A percentile compares a stretch with the other conserved stretches of the same genome.
These are phyloP conservation scores for Chesias legatella DNA, from an alignment of 2,888 invertebrate species.

Conservation along the genomic window DNA sequence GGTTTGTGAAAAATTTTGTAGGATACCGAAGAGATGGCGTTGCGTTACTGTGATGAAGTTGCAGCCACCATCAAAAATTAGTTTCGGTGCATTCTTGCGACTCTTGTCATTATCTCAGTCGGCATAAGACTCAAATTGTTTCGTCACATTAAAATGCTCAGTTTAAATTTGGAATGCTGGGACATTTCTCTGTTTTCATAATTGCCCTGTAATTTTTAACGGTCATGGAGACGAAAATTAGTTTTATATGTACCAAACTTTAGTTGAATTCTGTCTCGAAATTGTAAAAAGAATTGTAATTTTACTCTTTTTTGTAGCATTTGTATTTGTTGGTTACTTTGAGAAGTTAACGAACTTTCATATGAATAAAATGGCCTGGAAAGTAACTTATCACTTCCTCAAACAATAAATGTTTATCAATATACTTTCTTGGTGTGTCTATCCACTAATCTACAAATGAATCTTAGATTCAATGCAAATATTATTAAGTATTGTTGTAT, in stretches of 20 bases:
- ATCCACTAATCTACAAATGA: too few species aligned
- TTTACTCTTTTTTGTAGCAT: too few species aligned
- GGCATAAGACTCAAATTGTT: constrained; percentile 31
- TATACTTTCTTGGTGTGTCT: too few species aligned
- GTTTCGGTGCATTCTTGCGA: constrained; percentile 34
- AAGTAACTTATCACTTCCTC: too few species aligned
- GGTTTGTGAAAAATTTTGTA: constrained; percentile 75
- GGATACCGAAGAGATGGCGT: constrained; percentile 75
- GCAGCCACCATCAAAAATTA: constrained; percentile 62
- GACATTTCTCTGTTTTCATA: constrained; percentile 30
- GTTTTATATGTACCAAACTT: constrained; percentile 18
- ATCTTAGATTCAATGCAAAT: too few species aligned
- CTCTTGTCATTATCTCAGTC: constrained; percentile 27
- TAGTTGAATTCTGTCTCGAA: constrained; percentile 12
- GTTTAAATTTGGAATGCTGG: constrained; percentile 35
- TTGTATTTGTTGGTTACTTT: too few species aligned
- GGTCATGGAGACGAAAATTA: constrained; percentile 25
- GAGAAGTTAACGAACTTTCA: too few species aligned
- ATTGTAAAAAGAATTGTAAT: constrained; percentile 10
- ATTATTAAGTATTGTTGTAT: too few species aligned
- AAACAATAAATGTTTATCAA: too few species aligned
- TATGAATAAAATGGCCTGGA: too few species aligned
- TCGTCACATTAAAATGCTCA: constrained; percentile 9
- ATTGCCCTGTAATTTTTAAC: constrained; percentile 29
- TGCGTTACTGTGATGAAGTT: constrained; percentile 53